Conservation (phyloP, 2,888 invertebrate species). For the Parnassius apollo region DNA sequence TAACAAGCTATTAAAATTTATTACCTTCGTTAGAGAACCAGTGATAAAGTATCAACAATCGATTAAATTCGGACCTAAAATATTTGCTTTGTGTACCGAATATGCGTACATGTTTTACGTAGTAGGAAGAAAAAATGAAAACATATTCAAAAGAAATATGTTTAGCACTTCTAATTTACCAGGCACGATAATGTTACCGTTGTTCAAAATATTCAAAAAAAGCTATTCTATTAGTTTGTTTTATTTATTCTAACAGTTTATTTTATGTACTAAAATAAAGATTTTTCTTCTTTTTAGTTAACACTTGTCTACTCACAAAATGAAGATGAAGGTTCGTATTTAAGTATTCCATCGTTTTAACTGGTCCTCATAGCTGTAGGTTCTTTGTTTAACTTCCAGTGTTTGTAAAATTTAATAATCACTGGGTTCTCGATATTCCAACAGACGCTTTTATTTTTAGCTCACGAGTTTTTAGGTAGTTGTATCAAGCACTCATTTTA, state of each 20-base stretch:
- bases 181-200: slow-evolving; percentile 3
- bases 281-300: slow-evolving; percentile 18
- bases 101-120: background rate
- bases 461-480: too few species aligned
- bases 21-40: slow-evolving; percentile 6
- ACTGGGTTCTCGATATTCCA: too few species aligned
- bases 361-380: too few species aligned
- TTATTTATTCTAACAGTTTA: background rate
- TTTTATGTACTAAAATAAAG: background rate
- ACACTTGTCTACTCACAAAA: slow-evolving; percentile 26
- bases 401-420: too few species aligned
- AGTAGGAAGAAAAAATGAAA: slow-evolving; percentile 12
- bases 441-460: too few species aligned
- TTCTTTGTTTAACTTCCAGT: too few species aligned
- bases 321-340: slow-evolving; percentile 27
- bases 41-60: slow-evolving; percentile 9
- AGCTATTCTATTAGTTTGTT: background rate
- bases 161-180: slow-evolving; percentile 5
- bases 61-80: slow-evolving; percentile 1
- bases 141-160: slow-evolving; percentile 18
- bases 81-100: slow-evolving; percentile 2
- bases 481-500: too few species aligned
- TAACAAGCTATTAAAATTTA: slow-evolving; percentile 11
- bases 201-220: background rate
- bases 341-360: too few species aligned